Evolutionary conservation across 2,113 vertebrate species (phyloP).

Genomic region (Phainopepla nitens): DNA sequence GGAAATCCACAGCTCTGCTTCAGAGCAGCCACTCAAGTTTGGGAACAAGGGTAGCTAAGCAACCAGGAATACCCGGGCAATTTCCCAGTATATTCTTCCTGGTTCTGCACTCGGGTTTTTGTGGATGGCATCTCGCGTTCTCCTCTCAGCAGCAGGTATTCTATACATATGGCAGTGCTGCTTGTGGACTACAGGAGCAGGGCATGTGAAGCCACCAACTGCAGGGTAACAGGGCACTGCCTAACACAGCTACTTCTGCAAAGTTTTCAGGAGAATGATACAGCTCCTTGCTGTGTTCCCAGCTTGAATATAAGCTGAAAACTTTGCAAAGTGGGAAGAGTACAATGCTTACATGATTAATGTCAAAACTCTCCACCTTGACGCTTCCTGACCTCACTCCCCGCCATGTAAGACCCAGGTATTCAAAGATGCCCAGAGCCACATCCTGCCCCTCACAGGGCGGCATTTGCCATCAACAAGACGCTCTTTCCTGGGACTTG

Average conservation of each 20-base stretch:
- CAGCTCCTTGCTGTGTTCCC: background rate
- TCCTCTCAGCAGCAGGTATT: background rate
- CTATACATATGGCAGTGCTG: fast-evolving
- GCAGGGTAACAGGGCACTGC: background rate
- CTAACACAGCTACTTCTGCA: background rate
- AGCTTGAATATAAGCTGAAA: background rate
- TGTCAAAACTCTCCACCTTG: background rate
- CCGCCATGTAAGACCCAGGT: fast-evolving
- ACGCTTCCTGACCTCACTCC: no score
- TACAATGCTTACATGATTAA: fast-evolving
- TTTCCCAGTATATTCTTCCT: background rate
- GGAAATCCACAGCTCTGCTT: background rate
- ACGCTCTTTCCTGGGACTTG: background rate
- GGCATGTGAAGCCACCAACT: fast-evolving
- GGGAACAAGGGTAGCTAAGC: background rate
- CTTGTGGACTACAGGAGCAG: background rate
- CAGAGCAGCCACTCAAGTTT: background rate
- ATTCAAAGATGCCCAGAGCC: background rate
- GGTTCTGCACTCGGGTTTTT: background rate
- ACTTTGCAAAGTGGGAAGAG: background rate
- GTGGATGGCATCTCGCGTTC: background rate
- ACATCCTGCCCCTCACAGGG: background rate
- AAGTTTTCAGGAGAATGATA: background rate
- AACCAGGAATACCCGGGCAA: fast-evolving
- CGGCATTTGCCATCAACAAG: fast-evolving